These are phyloP conservation scores for Sander lucioperca DNA, from an alignment of 2,113 vertebrate species.

Conservation along the genomic window DNA sequence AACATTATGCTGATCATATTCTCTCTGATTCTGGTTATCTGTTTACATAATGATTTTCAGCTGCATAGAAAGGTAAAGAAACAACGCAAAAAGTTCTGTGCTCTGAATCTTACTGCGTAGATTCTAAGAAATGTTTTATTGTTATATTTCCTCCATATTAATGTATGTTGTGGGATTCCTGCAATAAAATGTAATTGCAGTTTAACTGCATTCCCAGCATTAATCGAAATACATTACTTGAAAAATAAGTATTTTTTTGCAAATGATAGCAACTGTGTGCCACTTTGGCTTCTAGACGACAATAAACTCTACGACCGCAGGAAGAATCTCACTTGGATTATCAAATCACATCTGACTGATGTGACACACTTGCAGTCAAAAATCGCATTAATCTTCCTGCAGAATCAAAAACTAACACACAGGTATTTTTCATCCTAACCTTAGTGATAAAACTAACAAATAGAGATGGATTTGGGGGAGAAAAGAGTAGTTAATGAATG, in stretches of 20 bases:
- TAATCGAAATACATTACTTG: constrained; percentile 50
- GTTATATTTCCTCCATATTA: constrained; percentile 42
- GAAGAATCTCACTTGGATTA: constrained; percentile 61
- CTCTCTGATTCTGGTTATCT: constrained; percentile 69
- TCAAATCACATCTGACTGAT: constrained; percentile 72
- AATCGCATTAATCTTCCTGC: constrained; percentile 67
- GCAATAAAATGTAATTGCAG: constrained; percentile 26
- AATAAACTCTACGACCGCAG: constrained; percentile 41
- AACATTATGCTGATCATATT: constrained; percentile 79
- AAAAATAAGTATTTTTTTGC: constrained; percentile 1
- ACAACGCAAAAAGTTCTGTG: constrained; percentile 34
- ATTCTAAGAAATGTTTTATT: constrained; percentile 31
- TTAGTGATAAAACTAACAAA: constrained; percentile 78
- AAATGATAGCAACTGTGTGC: constrained; percentile 34
- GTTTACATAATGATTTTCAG: constrained; percentile 74
- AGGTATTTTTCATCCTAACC: constrained; percentile 73
- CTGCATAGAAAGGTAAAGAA: constrained; percentile 61
- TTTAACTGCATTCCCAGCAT: constrained; percentile 43
- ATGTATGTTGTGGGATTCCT: constrained; percentile 39
- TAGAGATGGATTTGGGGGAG: constrained; percentile 77
- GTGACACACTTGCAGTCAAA: constrained; percentile 70
- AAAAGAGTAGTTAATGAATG: constrained; percentile 83
- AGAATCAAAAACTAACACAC: constrained; percentile 66
- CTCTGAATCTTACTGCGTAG: constrained; percentile 25
- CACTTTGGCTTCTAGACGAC: constrained; percentile 14